Percentiles rank a stretch among this genome's conserved stretches.
Evolutionary conservation across 2,797 vertebrate genomes (phyloP).

Genomic region (Smutsia gigantea): DNA sequence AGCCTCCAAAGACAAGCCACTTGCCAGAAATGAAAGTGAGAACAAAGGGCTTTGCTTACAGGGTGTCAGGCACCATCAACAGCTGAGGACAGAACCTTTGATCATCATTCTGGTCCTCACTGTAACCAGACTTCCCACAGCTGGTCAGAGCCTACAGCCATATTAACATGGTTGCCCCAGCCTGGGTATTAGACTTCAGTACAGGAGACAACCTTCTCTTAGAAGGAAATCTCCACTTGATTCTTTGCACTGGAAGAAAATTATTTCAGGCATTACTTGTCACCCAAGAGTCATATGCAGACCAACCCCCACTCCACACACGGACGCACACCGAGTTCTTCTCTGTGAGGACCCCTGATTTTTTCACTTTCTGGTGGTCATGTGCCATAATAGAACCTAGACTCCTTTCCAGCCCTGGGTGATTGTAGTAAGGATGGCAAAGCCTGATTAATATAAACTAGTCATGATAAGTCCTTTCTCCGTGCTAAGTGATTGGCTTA

Average conservation of each 20-base stretch:
- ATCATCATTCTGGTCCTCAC: not conserved
- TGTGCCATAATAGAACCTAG: not conserved
- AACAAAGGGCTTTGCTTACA: not conserved
- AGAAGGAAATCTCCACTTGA: constrained; percentile 8
- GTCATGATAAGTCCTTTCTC: not conserved
- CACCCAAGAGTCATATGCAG: not conserved
- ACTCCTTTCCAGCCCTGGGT: not conserved
- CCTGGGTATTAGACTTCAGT: not conserved
- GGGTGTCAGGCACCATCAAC: not conserved
- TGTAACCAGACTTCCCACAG: not conserved
- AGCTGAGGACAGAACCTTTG: not conserved
- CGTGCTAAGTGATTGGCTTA: not conserved
- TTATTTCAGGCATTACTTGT: not conserved
- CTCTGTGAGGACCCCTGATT: not conserved
- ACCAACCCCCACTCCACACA: not conserved
- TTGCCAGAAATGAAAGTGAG: not conserved
- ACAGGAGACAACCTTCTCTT: not conserved
- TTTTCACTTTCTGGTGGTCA: not conserved
- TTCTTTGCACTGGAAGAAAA: not conserved
- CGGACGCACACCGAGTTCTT: not conserved
- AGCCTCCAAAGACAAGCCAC: not conserved
- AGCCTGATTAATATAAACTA: not conserved
- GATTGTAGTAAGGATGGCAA: not conserved
- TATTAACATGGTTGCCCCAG: not conserved
- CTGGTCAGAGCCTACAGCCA: not conserved